Conservation (phyloP, 2,797 vertebrate species). For the Rhabdophis nuchalis region DNA sequence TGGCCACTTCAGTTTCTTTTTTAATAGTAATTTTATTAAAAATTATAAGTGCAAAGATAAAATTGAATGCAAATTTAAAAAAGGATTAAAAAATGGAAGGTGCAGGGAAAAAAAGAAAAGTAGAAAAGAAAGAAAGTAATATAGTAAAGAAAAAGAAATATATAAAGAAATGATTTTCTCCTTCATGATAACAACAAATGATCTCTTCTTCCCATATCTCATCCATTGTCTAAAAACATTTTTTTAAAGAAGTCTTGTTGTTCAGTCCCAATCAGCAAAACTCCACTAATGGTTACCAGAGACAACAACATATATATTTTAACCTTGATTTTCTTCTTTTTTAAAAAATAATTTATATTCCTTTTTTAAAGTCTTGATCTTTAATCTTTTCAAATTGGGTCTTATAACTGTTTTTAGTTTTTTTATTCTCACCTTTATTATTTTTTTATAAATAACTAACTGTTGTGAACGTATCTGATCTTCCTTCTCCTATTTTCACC, state of each 20-base stretch:
- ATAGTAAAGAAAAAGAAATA: neutral
- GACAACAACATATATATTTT: neutral
- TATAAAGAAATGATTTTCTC: neutral
- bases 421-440: neutral
- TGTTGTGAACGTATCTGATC: neutral
- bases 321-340: neutral
- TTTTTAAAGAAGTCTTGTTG: neutral
- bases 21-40: neutral
- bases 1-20: constrained; percentile 17
- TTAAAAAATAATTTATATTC: neutral
- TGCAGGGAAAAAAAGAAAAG: neutral
- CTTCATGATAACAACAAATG: neutral
- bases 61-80: neutral
- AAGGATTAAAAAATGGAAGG: neutral
- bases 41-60: neutral
- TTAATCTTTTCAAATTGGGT: neutral
- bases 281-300: neutral
- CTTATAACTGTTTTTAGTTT: neutral
- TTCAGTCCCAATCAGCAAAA: neutral
- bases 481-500: neutral
- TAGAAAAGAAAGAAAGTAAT: neutral
- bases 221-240: neutral
- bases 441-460: neutral
- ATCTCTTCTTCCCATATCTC: neutral
- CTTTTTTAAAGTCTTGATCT: neutral